These are phyloP conservation scores for Mythimna pallens DNA, from an alignment of 2,888 invertebrate genomes.

Conservation along the genomic window DNA sequence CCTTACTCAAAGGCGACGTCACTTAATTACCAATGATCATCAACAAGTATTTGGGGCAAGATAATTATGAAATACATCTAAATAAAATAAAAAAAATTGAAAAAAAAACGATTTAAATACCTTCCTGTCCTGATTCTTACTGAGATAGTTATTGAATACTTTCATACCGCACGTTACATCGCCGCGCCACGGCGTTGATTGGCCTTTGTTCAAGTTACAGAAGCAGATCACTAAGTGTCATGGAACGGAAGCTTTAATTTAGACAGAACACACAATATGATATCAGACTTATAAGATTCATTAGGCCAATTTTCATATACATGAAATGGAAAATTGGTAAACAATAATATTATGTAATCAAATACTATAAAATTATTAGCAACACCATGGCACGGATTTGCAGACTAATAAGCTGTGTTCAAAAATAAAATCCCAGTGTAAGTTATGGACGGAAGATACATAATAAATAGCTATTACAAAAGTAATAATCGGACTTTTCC, in stretches of 20 bases:
- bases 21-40: slow-evolving; percentile 46
- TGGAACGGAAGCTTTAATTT: slow-evolving; percentile 26
- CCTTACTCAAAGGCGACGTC: slow-evolving; percentile 40
- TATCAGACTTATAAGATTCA: slow-evolving; percentile 56
- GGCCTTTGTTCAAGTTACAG: slow-evolving; percentile 24
- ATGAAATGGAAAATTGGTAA: slow-evolving; percentile 54
- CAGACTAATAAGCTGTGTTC: slow-evolving; percentile 39
- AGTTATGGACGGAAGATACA: slow-evolving; percentile 64
- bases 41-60: slow-evolving; percentile 45
- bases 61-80: slow-evolving; percentile 36
- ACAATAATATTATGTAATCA: slow-evolving; percentile 21
- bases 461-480: slow-evolving; percentile 43
- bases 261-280: slow-evolving; percentile 31
- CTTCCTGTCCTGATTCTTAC: slow-evolving; percentile 45
- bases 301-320: slow-evolving; percentile 61
- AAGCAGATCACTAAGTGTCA: slow-evolving; percentile 32
- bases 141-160: slow-evolving; percentile 40
- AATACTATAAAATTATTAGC: slow-evolving; percentile 33
- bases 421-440: slow-evolving; percentile 39
- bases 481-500: slow-evolving; percentile 37
- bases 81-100: slow-evolving; percentile 29
- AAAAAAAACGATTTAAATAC: slow-evolving; percentile 24
- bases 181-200: slow-evolving; percentile 57
- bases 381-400: slow-evolving; percentile 57
- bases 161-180: slow-evolving; percentile 13